phyloP scores from a whole-genome alignment of 2,888 invertebrate species.

The Chrysomela aeneicollis region DNA sequence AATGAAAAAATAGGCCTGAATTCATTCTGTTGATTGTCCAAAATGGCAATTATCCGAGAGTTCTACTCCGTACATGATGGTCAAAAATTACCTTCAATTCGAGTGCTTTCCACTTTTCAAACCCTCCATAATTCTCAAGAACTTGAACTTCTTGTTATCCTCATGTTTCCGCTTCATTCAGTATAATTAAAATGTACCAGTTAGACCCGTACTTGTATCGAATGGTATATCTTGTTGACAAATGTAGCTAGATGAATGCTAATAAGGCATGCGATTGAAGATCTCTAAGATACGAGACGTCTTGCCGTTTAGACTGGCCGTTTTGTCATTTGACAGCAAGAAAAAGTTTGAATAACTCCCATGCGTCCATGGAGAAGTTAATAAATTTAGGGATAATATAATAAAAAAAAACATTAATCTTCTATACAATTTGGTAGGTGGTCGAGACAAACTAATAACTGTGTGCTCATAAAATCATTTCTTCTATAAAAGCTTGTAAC shows the following conservation, averaged over 20 bases:
- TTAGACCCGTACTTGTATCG: conserved; percentile 13
- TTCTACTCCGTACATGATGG: too few species aligned
- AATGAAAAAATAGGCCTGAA: too few species aligned
- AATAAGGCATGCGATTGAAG: conserved; percentile 24
- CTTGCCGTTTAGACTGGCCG: conserved; percentile 16
- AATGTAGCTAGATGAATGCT: conserved; percentile 19
- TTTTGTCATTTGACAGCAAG: neutral
- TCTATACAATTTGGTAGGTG: neutral
- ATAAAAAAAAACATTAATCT: neutral
- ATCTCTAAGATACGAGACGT: conserved; percentile 14
- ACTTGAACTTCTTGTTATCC: neutral
- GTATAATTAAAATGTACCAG: conserved; percentile 20
- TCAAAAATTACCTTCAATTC: too few species aligned
- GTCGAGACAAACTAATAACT: neutral
- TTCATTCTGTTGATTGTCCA: too few species aligned
- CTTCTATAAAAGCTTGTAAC: neutral
- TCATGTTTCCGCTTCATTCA: neutral
- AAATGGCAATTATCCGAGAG: too few species aligned
- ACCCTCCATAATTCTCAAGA: conserved; percentile 1
- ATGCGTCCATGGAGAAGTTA: neutral
- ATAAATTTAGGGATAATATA: neutral
- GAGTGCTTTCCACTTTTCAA: too few species aligned
- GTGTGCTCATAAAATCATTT: neutral
- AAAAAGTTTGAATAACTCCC: neutral
- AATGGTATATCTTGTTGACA: conserved; percentile 26